phyloP scores from a whole-genome alignment of 2,113 vertebrate genomes.

The Hippocampus mohnikei region DNA sequence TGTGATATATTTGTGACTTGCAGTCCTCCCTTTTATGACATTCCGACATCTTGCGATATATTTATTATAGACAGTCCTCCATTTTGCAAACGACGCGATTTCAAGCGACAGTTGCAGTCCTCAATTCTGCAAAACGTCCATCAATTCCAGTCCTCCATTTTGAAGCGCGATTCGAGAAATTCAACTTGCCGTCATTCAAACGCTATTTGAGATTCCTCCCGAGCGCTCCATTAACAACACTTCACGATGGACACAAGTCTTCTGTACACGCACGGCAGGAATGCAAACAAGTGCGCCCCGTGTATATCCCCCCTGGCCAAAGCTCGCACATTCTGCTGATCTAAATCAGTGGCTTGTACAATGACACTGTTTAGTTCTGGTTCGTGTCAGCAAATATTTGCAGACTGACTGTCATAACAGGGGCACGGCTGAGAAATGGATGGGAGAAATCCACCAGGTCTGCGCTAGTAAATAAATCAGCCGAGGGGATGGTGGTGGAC shows the following conservation, averaged over 20 bases:
- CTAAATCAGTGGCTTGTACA: slow-evolving; percentile 67
- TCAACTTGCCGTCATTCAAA: background rate
- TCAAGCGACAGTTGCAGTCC: background rate
- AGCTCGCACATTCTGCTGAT: slow-evolving; percentile 54
- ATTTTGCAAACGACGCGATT: background rate
- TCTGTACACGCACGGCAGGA: slow-evolving; percentile 49
- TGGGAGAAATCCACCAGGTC: slow-evolving; percentile 62
- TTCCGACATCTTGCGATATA: too few species aligned
- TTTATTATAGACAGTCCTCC: background rate
- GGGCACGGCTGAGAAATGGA: slow-evolving; percentile 68
- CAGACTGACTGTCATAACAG: slow-evolving; percentile 78
- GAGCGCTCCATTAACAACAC: slow-evolving; percentile 42
- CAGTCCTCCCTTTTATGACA: too few species aligned
- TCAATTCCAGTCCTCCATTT: background rate
- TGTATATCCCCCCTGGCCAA: slow-evolving; percentile 58
- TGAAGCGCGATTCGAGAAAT: background rate
- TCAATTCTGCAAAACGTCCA: background rate
- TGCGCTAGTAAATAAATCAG: slow-evolving; percentile 71
- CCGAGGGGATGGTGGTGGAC: background rate
- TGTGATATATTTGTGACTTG: too few species aligned
- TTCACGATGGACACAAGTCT: slow-evolving; percentile 41
- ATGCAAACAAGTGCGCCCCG: slow-evolving; percentile 64
- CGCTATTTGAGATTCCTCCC: slow-evolving; percentile 15
- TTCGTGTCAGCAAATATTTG: slow-evolving; percentile 80
- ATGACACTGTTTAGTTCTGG: slow-evolving; percentile 77